Conservation (phyloP, 1,140 invertebrate genomes). For the Sycobia sp. region DNA sequence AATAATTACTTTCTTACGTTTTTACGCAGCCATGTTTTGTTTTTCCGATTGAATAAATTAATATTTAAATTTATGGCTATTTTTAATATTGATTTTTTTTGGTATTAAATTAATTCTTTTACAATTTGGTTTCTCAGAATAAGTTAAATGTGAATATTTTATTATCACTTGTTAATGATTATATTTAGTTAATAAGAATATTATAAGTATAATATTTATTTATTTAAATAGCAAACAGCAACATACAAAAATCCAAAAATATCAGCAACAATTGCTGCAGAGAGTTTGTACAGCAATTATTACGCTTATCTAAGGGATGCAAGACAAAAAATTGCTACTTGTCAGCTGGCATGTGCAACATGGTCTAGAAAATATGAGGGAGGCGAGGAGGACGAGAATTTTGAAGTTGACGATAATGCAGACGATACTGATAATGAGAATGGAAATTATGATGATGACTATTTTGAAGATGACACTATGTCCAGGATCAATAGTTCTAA, state of each 20-base stretch:
- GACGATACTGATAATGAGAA: slow-evolving; percentile 48
- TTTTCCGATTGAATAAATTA: too few relatives aligned
- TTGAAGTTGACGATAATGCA: slow-evolving; percentile 29
- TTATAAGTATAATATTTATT: too few relatives aligned
- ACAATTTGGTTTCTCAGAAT: too few relatives aligned
- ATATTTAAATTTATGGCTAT: too few relatives aligned
- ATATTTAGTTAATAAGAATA: too few relatives aligned
- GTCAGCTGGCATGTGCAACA: slow-evolving; percentile 71
- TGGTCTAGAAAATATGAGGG: slow-evolving; percentile 82
- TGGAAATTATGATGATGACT: slow-evolving; percentile 19
- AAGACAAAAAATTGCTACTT: slow-evolving; percentile 73
- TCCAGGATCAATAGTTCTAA: slow-evolving; percentile 15
- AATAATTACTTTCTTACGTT: too few relatives aligned
- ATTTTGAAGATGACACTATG: slow-evolving; percentile 6
- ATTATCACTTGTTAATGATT: too few relatives aligned
- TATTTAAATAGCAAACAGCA: not conserved
- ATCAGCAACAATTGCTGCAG: slow-evolving; percentile 37
- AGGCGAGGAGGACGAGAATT: slow-evolving; percentile 41
- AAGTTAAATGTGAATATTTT: too few relatives aligned
- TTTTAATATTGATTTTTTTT: too few relatives aligned
- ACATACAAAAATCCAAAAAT: slow-evolving; percentile 7
- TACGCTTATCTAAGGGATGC: slow-evolving; percentile 85
- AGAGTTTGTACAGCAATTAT: slow-evolving; percentile 76
- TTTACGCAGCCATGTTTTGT: too few relatives aligned
- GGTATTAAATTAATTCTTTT: too few relatives aligned